Base-by-base conservation (phyloP, 1,140 invertebrate species). In the Hycleus cichorii region DNA sequence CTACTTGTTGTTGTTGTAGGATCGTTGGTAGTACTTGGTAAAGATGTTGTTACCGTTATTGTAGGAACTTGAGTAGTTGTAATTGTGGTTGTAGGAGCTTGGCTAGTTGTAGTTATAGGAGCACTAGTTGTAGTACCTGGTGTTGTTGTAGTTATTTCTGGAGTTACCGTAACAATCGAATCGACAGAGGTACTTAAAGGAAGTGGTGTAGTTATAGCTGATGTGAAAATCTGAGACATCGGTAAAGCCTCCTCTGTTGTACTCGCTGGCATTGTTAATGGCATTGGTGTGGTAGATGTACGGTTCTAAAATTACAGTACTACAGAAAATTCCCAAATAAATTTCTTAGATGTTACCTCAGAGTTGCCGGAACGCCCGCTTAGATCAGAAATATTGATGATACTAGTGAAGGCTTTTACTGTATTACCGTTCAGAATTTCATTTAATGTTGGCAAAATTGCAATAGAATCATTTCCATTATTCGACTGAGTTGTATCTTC, bases 401-500 rank as follows among this genome's bases (percentile, higher is more conserved):
- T 51, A 45, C 55, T 64, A 52, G 65, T 68, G 32, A 66, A 64
- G 24, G 62, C 69, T 38, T 66, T 59, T 27, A 69, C 46, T 12
- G 66, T 70, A 60, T 58, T 64, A 18, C 64, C 67, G 32, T 66
- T 66, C 32, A 70, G 60, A 25, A 70, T 54, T 58, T 69, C 64
- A 6, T 64, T 58, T 52, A 68, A 57, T 45, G 66, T 57, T 42
- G 66, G 59, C 11, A 67, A 47, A 27, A 63, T 64, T 3, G 49
- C 12, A 9, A 47, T 24, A 32, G 32, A 32, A 32, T 32, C 32
- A 7, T 4, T 32, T 32, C 3, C 7, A 32, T 32, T 32, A 32
- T 32, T 32, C 7, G 4, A 3, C 42, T 58, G 38, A 54, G 49
- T 53, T 48, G 51, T 61, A 39, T 18, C 39, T 45, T 52, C 49